Base-by-base conservation (phyloP, 1,140 invertebrate genomes). In the Laupala kohalensis region DNA sequence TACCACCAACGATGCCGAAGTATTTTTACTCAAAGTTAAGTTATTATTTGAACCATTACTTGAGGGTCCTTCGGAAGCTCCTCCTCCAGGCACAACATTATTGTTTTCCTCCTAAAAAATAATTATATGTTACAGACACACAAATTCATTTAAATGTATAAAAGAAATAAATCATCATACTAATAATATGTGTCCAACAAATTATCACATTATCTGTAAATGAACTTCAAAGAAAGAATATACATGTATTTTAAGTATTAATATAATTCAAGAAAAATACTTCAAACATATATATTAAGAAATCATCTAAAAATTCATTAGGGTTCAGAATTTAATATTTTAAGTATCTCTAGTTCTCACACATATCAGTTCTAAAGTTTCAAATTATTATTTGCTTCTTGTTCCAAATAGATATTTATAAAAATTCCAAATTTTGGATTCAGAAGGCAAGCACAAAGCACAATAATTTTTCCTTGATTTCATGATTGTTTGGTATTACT, bases 101-200 rank as follows among this genome's bases (percentile, higher is more conserved):
- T 80, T 80, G 70, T 80, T 78, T 71, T 80, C 79, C 72, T 80
- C 79, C 77, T 79, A 70, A 27, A 76, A 77, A 67, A 53, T 4
- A 4, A 19, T 13, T 53, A 53, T 53, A 13, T 53, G 37, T 53
- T 13, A 13, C n/a, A n/a, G n/a, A n/a, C n/a, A n/a, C n/a, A n/a
- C n/a, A 13, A 13, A 53, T 53, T 53, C 37, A 13, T 53, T 53
- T 1, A 13, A 4, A 53, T 2, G 37, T 53, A 53, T 19, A 53
- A 53, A 53, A 9, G 9, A 19, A 53, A n/a, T n/a, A n/a, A n/a
- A n/a, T n/a, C 37, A 2, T 2, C 19, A 53, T 53, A 53, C 1
- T 53, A 13, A 9, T 53, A 53, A 0, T 2, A 53, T 4, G 4
- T 53, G 37, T n/a, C n/a, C n/a, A n/a, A n/a, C n/a, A n/a, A n/a